Conservation (phyloP, 2,113 vertebrate genomes). For the Rana temporaria region DNA sequence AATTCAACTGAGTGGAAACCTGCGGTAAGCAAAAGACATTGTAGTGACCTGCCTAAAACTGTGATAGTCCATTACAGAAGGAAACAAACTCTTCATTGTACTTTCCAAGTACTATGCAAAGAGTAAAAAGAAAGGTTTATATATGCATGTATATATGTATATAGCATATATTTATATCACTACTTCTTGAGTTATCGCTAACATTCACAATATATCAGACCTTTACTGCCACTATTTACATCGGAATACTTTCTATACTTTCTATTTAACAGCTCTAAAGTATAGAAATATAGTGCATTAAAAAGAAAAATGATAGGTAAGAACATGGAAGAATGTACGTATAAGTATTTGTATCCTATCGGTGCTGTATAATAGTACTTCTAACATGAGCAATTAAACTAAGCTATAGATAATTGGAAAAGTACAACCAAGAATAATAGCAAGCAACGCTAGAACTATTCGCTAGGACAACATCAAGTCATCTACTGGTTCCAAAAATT, state of each 20-base stretch:
- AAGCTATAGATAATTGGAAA: not conserved
- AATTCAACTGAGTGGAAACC: conserved; percentile 43
- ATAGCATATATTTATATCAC: not conserved
- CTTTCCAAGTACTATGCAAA: conserved; percentile 17
- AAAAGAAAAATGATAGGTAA: conserved; percentile 9
- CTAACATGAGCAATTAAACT: not conserved
- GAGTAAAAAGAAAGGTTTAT: not conserved
- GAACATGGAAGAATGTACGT: not conserved
- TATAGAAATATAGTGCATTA: conserved; percentile 1
- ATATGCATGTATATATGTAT: not conserved
- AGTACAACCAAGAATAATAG: not conserved
- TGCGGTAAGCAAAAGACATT: conserved; percentile 61
- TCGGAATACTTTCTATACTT: not conserved
- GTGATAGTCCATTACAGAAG: conserved; percentile 26
- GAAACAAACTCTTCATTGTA: not conserved
- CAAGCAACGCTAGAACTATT: not conserved
- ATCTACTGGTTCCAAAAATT: too few relatives aligned
- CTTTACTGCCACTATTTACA: conserved; percentile 28
- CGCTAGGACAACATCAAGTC: not conserved
- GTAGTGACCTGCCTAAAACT: conserved; percentile 37
- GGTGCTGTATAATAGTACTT: not conserved
- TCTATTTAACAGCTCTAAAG: conserved; percentile 26
- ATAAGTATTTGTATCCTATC: conserved; percentile 3
- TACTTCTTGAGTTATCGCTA: not conserved
- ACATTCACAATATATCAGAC: not conserved